These are phyloP conservation scores for Gymnorhina tibicen DNA, from an alignment of 2,113 vertebrate species.

Conservation along the genomic window DNA sequence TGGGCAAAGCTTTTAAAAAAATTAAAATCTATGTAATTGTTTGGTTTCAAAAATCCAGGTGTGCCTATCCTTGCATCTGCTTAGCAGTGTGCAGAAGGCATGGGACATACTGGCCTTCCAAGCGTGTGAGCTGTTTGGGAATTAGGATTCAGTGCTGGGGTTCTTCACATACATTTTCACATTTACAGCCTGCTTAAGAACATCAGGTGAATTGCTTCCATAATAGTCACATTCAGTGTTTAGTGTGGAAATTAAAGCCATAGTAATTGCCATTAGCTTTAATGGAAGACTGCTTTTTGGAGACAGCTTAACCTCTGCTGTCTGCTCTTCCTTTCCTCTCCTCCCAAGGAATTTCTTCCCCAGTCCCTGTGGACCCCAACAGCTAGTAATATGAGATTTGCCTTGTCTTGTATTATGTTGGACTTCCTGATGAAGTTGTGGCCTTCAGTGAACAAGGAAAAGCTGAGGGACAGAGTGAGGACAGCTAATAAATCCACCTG, in stretches of 20 bases:
- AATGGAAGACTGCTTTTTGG: not conserved
- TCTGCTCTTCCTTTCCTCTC: not conserved
- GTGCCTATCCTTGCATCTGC: not conserved
- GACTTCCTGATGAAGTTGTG: not conserved
- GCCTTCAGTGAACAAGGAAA: not conserved
- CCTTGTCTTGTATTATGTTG: not conserved
- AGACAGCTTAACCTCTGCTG: not conserved
- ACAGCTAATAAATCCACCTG: not conserved
- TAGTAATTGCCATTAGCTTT: not conserved
- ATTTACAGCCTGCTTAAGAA: not conserved
- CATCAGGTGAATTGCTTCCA: not conserved
- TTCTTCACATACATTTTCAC: not conserved
- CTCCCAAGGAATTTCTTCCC: not conserved
- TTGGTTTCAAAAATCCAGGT: not conserved
- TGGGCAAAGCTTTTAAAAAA: not conserved
- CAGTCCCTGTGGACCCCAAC: fast-evolving
- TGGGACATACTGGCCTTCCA: not conserved
- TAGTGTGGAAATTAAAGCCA: not conserved
- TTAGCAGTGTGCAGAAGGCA: not conserved
- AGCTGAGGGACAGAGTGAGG: not conserved
- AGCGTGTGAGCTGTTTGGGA: not conserved
- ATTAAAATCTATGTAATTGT: not conserved
- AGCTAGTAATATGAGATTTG: not conserved
- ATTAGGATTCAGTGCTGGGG: not conserved
- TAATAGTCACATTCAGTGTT: not conserved